A percentile compares a stretch with the other conserved stretches of the same genome.
These are phyloP conservation scores for Anthopleura xanthogrammica DNA, from an alignment of 92 coral and sea anemone genomes.

Conservation along the genomic window DNA sequence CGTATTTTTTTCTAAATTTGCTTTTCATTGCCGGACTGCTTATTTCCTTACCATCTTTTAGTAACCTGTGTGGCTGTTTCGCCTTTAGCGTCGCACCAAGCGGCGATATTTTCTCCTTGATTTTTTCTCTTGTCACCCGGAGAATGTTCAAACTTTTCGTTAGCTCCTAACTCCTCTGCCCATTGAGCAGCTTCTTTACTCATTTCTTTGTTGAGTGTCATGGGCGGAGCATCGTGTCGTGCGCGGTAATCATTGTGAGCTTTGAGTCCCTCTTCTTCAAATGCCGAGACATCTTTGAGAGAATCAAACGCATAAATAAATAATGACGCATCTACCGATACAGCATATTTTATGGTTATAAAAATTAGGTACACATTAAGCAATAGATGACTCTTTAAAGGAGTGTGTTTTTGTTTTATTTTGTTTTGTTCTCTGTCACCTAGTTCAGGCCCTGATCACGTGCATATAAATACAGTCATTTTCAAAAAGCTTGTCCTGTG, in stretches of 20 bases:
- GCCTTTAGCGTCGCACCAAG: conserved; percentile 61
- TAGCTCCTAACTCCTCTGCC: conserved; percentile 60
- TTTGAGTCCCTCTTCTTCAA: conserved; percentile 46
- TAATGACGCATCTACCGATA: too few relatives aligned
- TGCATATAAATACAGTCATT: too few relatives aligned
- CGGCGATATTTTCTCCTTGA: conserved; percentile 82
- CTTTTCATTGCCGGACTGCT: too few relatives aligned
- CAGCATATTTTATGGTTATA: too few relatives aligned
- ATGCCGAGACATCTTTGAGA: conserved; percentile 15
- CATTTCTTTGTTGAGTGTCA: conserved; percentile 66
- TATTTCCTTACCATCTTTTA: conserved; percentile 63
- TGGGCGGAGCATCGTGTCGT: conserved; percentile 66
- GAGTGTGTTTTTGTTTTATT: too few relatives aligned
- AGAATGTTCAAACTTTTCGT: conserved; percentile 64
- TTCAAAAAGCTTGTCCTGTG: too few relatives aligned
- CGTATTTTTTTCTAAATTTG: too few relatives aligned
- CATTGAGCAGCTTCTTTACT: conserved; percentile 61
- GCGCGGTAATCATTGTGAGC: conserved; percentile 73
- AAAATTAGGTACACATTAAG: too few relatives aligned
- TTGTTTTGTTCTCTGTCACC: too few relatives aligned
- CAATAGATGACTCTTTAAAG: too few relatives aligned
- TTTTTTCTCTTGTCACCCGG: conserved; percentile 44
- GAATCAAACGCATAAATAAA: background rate
- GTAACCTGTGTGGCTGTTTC: conserved; percentile 60
- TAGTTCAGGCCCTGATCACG: too few relatives aligned